Conservation (phyloP, 2,797 vertebrate genomes). For the Coendou prehensilis region DNA sequence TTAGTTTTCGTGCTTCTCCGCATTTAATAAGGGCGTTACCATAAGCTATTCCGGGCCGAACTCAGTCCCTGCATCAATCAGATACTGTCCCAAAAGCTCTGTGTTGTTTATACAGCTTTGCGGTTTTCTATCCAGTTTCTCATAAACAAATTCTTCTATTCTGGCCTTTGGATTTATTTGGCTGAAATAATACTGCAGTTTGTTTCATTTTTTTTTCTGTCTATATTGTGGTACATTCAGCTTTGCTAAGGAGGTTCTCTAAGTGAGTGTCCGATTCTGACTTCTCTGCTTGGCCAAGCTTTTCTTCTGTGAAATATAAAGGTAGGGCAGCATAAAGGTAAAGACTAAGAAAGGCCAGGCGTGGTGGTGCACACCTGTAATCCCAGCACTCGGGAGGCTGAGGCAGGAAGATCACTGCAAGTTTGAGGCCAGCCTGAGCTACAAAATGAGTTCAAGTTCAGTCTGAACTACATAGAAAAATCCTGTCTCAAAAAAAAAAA, state of each 20-base stretch:
- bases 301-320: slow-evolving; percentile 94
- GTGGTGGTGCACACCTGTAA: too few relatives aligned
- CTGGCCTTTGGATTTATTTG: slow-evolving; percentile 95
- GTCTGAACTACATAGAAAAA: too few relatives aligned
- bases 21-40: slow-evolving; percentile 96
- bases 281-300: slow-evolving; percentile 95
- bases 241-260: slow-evolving; percentile 94
- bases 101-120: slow-evolving; percentile 97
- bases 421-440: too few relatives aligned
- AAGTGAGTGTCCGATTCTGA: slow-evolving; percentile 95
- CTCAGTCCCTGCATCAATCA: slow-evolving; percentile 97
- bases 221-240: slow-evolving; percentile 95
- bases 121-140: slow-evolving; percentile 98
- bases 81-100: slow-evolving; percentile 95
- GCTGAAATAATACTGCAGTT: slow-evolving; percentile 96
- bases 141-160: slow-evolving; percentile 98
- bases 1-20: slow-evolving; percentile 96
- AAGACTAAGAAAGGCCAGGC: background rate
- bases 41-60: slow-evolving; percentile 98
- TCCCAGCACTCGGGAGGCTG: too few relatives aligned
- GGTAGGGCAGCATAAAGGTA: background rate
- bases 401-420: too few relatives aligned
- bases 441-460: too few relatives aligned
- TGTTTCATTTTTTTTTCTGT: slow-evolving; percentile 97
- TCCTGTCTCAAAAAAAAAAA: too few relatives aligned